A percentile compares a stretch with the other conserved stretches of the same genome.
Evolutionary conservation across 1,140 invertebrate species (phyloP).

Genomic region (Brachionus angularis): DNA sequence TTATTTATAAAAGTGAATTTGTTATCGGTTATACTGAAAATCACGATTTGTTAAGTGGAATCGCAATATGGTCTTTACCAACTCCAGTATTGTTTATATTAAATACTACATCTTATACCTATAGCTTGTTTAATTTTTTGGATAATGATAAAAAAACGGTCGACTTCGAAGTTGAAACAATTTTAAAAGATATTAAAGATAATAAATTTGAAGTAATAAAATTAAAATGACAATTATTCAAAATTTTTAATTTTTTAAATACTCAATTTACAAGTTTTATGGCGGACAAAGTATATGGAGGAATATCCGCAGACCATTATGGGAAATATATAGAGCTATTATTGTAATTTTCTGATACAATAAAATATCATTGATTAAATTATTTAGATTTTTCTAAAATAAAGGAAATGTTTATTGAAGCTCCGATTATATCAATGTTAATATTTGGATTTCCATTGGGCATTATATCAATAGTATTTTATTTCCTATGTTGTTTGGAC

Average conservation of each 20-base stretch:
- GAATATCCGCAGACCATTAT: slow-evolving; percentile 13
- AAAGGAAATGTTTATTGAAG: slow-evolving; percentile 42
- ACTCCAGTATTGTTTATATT: slow-evolving; percentile 26
- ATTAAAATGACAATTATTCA: not conserved
- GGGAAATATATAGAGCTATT: slow-evolving; percentile 41
- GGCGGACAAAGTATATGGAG: slow-evolving; percentile 3
- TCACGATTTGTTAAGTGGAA: slow-evolving; percentile 24
- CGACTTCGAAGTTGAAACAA: slow-evolving; percentile 5
- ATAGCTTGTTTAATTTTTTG: slow-evolving; percentile 21
- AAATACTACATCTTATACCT: slow-evolving; percentile 21
- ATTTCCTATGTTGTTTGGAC: slow-evolving; percentile 41
- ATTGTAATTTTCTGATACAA: not conserved
- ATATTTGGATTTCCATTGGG: slow-evolving; percentile 31
- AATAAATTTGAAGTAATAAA: slow-evolving; percentile 7
- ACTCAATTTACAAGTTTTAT: not conserved
- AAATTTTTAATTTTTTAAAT: not conserved
- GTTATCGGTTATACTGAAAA: slow-evolving; percentile 20
- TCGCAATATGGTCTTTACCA: slow-evolving; percentile 37
- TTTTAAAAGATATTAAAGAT: slow-evolving; percentile 17
- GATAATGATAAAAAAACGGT: not conserved
- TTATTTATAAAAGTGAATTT: slow-evolving; percentile 28
- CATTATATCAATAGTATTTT: slow-evolving; percentile 36
- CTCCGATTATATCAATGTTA: slow-evolving; percentile 38
- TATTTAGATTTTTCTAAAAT: no score
- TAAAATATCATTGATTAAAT: not conserved